Conservation (phyloP, 2,797 vertebrate species). For the Characodon lateralis region DNA sequence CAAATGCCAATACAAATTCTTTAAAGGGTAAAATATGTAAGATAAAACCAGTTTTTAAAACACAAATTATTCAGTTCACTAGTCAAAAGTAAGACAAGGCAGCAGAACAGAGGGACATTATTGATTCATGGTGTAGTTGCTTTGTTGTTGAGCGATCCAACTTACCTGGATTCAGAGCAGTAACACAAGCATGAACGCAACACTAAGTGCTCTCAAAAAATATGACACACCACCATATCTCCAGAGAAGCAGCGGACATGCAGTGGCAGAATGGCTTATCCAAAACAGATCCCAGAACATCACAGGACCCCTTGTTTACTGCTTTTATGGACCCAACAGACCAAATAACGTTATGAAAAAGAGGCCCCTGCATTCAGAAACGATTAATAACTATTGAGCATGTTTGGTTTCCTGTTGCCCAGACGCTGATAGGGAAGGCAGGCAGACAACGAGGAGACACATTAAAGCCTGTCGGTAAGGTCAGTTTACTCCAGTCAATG, state of each 20-base stretch:
- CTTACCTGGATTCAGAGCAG: constrained; percentile 36
- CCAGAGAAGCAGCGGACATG: constrained; percentile 17
- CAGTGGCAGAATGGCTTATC: constrained; percentile 29
- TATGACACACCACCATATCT: constrained; percentile 32
- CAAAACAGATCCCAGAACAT: constrained; percentile 48
- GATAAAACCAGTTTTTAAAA: neutral
- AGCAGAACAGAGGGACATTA: neutral
- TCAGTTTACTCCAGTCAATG: constrained; percentile 84
- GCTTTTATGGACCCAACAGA: constrained; percentile 67
- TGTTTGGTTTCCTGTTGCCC: constrained; percentile 81
- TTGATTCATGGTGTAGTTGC: neutral
- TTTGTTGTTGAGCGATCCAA: neutral
- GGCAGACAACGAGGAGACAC: constrained; percentile 81
- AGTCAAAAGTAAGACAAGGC: constrained; percentile 1
- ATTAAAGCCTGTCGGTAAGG: constrained; percentile 81
- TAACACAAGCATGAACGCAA: constrained; percentile 20
- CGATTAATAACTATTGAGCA: constrained; percentile 84
- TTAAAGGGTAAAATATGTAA: neutral
- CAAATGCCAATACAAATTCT: neutral
- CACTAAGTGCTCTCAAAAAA: constrained; percentile 52
- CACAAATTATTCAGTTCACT: neutral
- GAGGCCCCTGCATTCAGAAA: constrained; percentile 69
- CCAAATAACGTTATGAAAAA: constrained; percentile 67
- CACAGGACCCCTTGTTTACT: constrained; percentile 64
- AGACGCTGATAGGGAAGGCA: constrained; percentile 80